phyloP scores from a whole-genome alignment of 2,113 vertebrate species.

The Zosterops pallidus region DNA sequence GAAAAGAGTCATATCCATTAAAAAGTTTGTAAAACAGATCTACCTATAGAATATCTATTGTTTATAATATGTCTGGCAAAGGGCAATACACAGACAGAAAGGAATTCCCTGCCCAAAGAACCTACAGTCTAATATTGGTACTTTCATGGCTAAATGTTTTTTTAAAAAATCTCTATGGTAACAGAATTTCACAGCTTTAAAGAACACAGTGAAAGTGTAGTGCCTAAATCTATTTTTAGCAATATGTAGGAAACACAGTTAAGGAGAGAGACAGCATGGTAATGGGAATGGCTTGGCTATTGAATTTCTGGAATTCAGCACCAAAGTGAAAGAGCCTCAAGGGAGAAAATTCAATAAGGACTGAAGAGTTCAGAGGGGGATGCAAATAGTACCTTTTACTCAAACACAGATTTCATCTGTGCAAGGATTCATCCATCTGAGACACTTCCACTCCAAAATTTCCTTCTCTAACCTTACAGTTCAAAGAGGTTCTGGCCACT shows the following conservation, averaged over 20 bases:
- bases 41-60: background rate
- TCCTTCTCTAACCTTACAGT: background rate
- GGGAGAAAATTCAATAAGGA: background rate
- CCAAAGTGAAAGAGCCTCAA: background rate
- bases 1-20: background rate
- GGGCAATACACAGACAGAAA: background rate
- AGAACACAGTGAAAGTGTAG: slow-evolving; percentile 68
- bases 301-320: slow-evolving; percentile 35
- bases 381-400: background rate
- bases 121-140: slow-evolving; percentile 36
- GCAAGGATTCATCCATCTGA: background rate
- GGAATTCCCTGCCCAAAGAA: slow-evolving; percentile 37
- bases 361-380: background rate
- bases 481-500: background rate
- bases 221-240: slow-evolving; percentile 76
- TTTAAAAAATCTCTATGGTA: slow-evolving; percentile 65
- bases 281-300: slow-evolving; percentile 62
- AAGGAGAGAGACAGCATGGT: slow-evolving; percentile 68
- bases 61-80: background rate
- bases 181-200: slow-evolving; percentile 73
- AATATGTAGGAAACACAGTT: slow-evolving; percentile 75
- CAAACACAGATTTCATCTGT: background rate
- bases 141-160: slow-evolving; percentile 30
- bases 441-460: background rate
- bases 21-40: background rate